Evolutionary conservation across 1,140 invertebrate species (phyloP).

Genomic region (Drosophila mauritiana): DNA sequence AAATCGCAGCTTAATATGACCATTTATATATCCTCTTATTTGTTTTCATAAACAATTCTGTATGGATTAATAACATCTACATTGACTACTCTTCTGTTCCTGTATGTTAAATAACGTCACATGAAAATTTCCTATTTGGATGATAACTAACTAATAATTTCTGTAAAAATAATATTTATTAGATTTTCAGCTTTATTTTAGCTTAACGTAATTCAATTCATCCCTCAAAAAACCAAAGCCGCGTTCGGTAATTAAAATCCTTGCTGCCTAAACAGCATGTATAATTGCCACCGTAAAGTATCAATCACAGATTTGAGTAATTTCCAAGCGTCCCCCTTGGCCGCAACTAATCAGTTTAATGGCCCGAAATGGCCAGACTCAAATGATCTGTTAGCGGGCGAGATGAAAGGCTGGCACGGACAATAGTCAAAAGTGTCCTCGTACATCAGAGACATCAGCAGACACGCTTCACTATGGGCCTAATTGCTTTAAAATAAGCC

Average conservation of each 20-base stretch:
- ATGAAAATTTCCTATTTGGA: too few species aligned
- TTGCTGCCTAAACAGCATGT: constrained; percentile 31
- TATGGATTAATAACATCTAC: too few species aligned
- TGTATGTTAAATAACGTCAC: too few species aligned
- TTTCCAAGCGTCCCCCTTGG: constrained; percentile 24
- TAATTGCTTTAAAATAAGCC: constrained; percentile 82
- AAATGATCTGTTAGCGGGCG: constrained; percentile 60
- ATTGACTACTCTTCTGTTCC: too few species aligned
- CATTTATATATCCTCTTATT: too few species aligned
- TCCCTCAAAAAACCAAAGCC: too few species aligned
- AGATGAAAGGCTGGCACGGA: constrained; percentile 56
- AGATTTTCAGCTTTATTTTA: too few species aligned
- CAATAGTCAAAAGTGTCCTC: constrained; percentile 70
- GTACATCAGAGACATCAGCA: constrained; percentile 59
- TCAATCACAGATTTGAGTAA: constrained; percentile 44
- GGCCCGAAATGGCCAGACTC: constrained; percentile 12
- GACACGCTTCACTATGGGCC: constrained; percentile 74
- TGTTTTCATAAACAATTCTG: too few species aligned
- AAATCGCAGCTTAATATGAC: too few species aligned
- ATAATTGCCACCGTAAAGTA: constrained; percentile 25
- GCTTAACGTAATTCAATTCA: too few species aligned
- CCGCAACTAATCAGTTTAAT: constrained; percentile 55
- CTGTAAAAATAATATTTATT: too few species aligned
- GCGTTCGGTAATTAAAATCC: constrained; percentile 7
- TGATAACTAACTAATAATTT: too few species aligned